Percentiles rank a stretch among this genome's conserved stretches.
Evolutionary conservation across 92 coral and sea anemone species (phyloP).

Genomic region (Isaurus tuberculatus): DNA sequence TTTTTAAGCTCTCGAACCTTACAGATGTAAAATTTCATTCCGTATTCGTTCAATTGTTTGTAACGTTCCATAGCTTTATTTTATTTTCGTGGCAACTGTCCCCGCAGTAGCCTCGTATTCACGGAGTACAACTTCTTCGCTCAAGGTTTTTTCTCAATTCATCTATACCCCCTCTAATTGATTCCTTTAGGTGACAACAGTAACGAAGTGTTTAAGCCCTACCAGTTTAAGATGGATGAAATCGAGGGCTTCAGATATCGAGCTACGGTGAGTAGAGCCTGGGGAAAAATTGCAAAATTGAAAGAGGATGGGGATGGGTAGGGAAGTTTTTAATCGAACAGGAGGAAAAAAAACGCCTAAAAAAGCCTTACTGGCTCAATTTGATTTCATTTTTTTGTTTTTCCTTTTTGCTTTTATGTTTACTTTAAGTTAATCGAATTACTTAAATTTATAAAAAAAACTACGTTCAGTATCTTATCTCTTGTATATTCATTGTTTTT

Average conservation of each 20-base stretch:
- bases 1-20: too few relatives aligned
- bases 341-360: neutral
- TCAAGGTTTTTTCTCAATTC: neutral
- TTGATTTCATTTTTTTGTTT: neutral
- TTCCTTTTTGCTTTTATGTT: too few relatives aligned
- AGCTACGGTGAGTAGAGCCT: conserved; percentile 64
- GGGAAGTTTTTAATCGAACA: neutral
- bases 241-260: conserved; percentile 98
- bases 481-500: neutral
- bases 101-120: too few relatives aligned
- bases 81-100: too few relatives aligned
- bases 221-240: conserved; percentile 96
- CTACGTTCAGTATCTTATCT: neutral
- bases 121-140: too few relatives aligned
- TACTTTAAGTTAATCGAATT: neutral
- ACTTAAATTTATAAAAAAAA: neutral
- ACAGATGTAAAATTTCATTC: too few relatives aligned
- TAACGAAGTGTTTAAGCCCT: conserved; percentile 85
- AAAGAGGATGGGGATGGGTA: neutral
- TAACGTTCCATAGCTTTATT: too few relatives aligned
- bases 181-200: conserved; percentile 38
- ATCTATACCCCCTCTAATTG: neutral
- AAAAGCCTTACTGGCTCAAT: neutral
- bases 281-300: neutral
- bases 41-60: too few relatives aligned